phyloP scores from a whole-genome alignment of 2,888 invertebrate genomes.

The Eristalinus sepulchralis region DNA sequence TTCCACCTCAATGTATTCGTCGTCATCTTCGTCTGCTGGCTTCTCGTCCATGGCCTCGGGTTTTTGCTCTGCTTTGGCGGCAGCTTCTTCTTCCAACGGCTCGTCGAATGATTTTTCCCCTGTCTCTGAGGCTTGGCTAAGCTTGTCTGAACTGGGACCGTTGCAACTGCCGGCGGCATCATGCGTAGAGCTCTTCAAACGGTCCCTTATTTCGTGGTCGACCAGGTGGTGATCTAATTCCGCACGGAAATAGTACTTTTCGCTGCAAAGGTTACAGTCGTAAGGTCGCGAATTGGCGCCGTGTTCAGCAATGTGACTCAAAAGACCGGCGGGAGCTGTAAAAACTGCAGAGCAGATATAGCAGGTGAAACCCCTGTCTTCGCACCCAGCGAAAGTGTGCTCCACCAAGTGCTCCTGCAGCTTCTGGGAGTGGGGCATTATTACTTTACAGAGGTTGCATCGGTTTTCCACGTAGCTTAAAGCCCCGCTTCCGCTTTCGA shows the following conservation, averaged over 20 bases:
- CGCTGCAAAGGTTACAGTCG: slow-evolving; percentile 90
- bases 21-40: slow-evolving; percentile 74
- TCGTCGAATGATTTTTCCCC: slow-evolving; percentile 47
- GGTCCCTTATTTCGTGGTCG: slow-evolving; percentile 81
- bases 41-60: slow-evolving; percentile 42
- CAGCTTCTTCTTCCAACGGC: not conserved
- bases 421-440: slow-evolving; percentile 89
- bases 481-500: slow-evolving; percentile 52
- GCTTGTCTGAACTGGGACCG: slow-evolving; percentile 1
- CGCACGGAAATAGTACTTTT: slow-evolving; percentile 94
- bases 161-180: not conserved
- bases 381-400: slow-evolving; percentile 94
- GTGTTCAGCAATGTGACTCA: slow-evolving; percentile 93
- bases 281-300: slow-evolving; percentile 91
- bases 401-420: slow-evolving; percentile 95
- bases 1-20: slow-evolving; percentile 81
- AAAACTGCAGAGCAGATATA: slow-evolving; percentile 94
- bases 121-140: not conserved
- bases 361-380: slow-evolving; percentile 88
- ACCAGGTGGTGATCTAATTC: slow-evolving; percentile 94
- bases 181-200: not conserved
- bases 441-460: slow-evolving; percentile 90
- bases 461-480: slow-evolving; percentile 78
- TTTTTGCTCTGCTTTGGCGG: slow-evolving; percentile 40
- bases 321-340: slow-evolving; percentile 90